Evolutionary conservation across 2,113 vertebrate species (phyloP).

Genomic region (Geococcyx californianus): DNA sequence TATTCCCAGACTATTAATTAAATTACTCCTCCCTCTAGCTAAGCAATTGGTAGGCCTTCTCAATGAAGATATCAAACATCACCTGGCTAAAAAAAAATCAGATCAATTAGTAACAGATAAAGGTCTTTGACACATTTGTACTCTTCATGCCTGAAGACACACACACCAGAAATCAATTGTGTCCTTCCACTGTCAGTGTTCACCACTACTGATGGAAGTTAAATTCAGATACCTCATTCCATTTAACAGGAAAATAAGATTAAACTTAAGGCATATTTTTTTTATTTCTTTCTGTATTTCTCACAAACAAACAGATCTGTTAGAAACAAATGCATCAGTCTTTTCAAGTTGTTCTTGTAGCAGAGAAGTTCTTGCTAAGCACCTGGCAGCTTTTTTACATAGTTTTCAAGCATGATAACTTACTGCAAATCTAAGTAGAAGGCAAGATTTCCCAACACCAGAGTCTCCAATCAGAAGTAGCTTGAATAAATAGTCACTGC

Average conservation of each 20-base stretch:
- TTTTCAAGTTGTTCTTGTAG: neutral
- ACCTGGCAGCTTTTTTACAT: neutral
- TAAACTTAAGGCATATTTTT: neutral
- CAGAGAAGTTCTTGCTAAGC: neutral
- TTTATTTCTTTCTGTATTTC: neutral
- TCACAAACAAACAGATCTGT: neutral
- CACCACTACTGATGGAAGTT: neutral
- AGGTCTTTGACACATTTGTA: neutral
- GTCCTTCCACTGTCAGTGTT: neutral
- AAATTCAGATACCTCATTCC: neutral
- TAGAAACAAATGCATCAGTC: neutral
- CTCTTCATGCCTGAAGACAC: neutral
- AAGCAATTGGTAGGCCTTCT: neutral
- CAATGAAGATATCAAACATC: neutral
- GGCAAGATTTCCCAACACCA: slow-evolving; percentile 97
- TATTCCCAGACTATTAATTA: neutral
- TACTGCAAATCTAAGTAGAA: slow-evolving; percentile 97
- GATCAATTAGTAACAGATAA: neutral
- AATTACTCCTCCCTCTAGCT: neutral
- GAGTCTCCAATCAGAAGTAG: slow-evolving; percentile 98
- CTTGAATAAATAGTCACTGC: slow-evolving; percentile 99
- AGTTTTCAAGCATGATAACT: slow-evolving; percentile 75
- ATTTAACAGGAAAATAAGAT: neutral
- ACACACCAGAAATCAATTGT: neutral
- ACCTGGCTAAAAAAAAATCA: neutral